Conservation (phyloP, 2,797 vertebrate genomes). For the Halcyon chelicuti region DNA sequence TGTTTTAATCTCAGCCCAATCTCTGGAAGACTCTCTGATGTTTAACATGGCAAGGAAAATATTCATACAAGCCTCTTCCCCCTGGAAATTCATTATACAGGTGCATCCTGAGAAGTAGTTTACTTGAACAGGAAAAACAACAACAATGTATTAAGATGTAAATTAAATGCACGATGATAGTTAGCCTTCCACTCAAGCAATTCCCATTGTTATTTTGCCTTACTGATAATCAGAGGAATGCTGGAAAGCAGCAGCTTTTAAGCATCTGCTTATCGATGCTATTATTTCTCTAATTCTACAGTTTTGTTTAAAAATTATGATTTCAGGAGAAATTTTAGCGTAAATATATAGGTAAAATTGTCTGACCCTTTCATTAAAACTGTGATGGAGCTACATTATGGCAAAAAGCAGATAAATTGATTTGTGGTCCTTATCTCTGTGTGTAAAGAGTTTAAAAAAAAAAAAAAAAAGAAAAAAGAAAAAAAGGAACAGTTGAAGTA, state of each 20-base stretch:
- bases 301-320: slow-evolving; percentile 31
- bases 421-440: neutral
- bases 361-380: slow-evolving; percentile 35
- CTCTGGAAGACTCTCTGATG: neutral
- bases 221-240: neutral
- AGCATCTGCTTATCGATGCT: slow-evolving; percentile 23
- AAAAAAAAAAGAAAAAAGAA: neutral
- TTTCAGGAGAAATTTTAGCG: neutral
- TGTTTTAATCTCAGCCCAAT: slow-evolving; percentile 3
- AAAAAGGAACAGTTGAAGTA: neutral
- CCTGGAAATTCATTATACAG: slow-evolving; percentile 21
- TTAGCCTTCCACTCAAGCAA: neutral
- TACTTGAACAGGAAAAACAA: slow-evolving; percentile 23
- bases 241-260: neutral
- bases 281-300: slow-evolving; percentile 31
- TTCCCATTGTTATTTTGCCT: slow-evolving; percentile 28
- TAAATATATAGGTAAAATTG: slow-evolving; percentile 4
- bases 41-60: neutral
- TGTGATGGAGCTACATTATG: neutral
- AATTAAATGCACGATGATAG: slow-evolving; percentile 15
- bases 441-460: neutral
- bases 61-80: neutral
- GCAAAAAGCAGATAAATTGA: neutral
- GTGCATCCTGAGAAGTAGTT: slow-evolving; percentile 10
- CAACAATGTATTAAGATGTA: slow-evolving; percentile 27